These are phyloP conservation scores for Halichondria panicea DNA, from an alignment of 37 sponge, comb jelly and placozoan genomes.

Conservation along the genomic window DNA sequence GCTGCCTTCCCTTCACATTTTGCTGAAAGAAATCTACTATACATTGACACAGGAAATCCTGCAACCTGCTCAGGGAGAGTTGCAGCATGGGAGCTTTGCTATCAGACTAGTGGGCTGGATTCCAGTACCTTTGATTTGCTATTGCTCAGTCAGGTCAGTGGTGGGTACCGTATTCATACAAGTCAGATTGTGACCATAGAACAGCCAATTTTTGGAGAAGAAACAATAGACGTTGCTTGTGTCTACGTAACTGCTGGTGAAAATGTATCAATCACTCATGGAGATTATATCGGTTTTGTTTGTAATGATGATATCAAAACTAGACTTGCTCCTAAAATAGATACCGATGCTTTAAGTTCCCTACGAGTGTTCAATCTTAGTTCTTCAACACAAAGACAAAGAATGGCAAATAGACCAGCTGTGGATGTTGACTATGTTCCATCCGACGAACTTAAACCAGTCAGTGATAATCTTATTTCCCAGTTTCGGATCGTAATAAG, in stretches of 20 bases:
- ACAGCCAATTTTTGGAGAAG: too few relatives aligned
- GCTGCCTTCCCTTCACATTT: background rate
- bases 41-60: slow-evolving; percentile 2
- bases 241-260: background rate
- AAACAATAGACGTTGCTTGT: background rate
- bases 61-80: slow-evolving; percentile 26
- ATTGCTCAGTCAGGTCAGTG: background rate
- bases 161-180: too few relatives aligned
- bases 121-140: background rate
- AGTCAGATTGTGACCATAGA: too few relatives aligned
- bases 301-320: background rate
- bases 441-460: background rate
- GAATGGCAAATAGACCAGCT: background rate
- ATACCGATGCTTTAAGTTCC: too few relatives aligned
- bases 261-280: background rate
- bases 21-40: slow-evolving; percentile 4
- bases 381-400: background rate
- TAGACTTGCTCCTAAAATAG: too few relatives aligned
- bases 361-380: background rate
- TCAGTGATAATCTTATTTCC: background rate
- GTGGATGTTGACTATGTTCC: background rate
- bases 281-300: slow-evolving; percentile 32
- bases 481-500: slow-evolving; percentile 17
- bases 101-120: background rate
- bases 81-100: slow-evolving; percentile 14